Evolutionary conservation across 2,113 vertebrate genomes (phyloP).

Genomic region (Lampris incognitus): DNA sequence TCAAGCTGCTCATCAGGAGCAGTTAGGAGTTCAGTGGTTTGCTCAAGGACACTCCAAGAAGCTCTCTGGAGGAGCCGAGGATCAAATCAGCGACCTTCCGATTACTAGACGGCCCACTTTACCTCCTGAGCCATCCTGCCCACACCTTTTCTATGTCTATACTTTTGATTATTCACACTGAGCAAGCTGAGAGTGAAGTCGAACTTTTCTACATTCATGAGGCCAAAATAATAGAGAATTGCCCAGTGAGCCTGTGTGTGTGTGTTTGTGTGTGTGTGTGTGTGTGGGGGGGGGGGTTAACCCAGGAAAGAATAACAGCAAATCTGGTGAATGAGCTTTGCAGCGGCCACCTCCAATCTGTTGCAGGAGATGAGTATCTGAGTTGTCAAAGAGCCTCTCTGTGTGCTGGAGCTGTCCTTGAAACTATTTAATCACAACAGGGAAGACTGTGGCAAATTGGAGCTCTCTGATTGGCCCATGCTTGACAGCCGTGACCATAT

Average conservation of each 20-base stretch:
- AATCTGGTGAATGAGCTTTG: slow-evolving; percentile 69
- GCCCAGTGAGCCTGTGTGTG: slow-evolving; percentile 48
- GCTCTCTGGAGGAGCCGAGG: too few relatives aligned
- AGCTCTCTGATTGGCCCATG: slow-evolving; percentile 76
- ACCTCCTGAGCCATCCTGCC: background rate
- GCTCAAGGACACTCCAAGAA: too few relatives aligned
- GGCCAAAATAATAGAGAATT: slow-evolving; percentile 64
- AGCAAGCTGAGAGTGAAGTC: slow-evolving; percentile 60
- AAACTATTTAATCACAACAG: slow-evolving; percentile 85
- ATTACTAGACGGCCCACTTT: slow-evolving; percentile 21
- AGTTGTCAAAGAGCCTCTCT: slow-evolving; percentile 79
- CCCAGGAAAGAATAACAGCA: slow-evolving; percentile 74
- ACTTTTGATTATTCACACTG: slow-evolving; percentile 67
- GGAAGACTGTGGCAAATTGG: slow-evolving; percentile 82
- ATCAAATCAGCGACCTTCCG: too few relatives aligned
- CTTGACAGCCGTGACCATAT: slow-evolving; percentile 83
- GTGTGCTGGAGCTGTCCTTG: slow-evolving; percentile 73
- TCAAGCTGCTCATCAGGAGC: too few relatives aligned
- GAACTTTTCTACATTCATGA: slow-evolving; percentile 71
- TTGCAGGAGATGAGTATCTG: slow-evolving; percentile 81
- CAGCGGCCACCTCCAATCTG: slow-evolving; percentile 79
- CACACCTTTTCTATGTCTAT: slow-evolving; percentile 52
- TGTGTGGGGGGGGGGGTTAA: slow-evolving; percentile 9
- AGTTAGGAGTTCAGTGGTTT: too few relatives aligned
- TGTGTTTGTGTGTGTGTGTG: too few relatives aligned